phyloP scores from a whole-genome alignment of 53 echinoderm and acorn worm genomes.

The Mesocentrotus franciscanus region DNA sequence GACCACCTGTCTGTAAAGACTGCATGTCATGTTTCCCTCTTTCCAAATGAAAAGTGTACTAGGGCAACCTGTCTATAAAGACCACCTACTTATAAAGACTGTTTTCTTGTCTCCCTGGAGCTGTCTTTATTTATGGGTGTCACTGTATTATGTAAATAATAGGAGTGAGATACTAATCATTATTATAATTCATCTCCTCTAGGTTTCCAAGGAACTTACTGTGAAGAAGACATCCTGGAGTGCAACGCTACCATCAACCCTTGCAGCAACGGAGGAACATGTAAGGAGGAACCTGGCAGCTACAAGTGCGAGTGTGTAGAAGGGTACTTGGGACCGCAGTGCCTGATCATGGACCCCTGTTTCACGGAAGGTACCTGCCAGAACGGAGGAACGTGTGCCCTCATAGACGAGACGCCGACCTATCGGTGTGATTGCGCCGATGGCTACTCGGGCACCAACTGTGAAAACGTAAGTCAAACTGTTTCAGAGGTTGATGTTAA shows the following conservation, averaged over 20 bases:
- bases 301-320: conserved; percentile 78
- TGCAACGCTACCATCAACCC: conserved; percentile 62
- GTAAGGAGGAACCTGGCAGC: conserved; percentile 70
- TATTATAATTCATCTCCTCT: not conserved
- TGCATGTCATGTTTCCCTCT: too few species aligned
- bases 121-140: too few species aligned
- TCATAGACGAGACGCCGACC: conserved; percentile 32
- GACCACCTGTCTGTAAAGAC: too few species aligned
- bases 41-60: too few species aligned
- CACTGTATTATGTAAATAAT: too few species aligned
- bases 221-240: conserved; percentile 79
- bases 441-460: conserved; percentile 75
- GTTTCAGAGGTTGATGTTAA: not conserved
- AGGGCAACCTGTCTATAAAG: too few species aligned
- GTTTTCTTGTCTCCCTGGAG: too few species aligned
- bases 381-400: conserved; percentile 74
- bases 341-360: conserved; percentile 73
- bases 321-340: conserved; percentile 67
- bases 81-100: too few species aligned
- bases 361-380: conserved; percentile 61
- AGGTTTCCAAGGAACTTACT: conserved; percentile 83
- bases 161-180: not conserved
- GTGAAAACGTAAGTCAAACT: conserved; percentile 73
- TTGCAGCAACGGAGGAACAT: conserved; percentile 82
- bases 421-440: conserved; percentile 65